Conservation (phyloP, 2,797 vertebrate species). For the Neostethus bicornis region DNA sequence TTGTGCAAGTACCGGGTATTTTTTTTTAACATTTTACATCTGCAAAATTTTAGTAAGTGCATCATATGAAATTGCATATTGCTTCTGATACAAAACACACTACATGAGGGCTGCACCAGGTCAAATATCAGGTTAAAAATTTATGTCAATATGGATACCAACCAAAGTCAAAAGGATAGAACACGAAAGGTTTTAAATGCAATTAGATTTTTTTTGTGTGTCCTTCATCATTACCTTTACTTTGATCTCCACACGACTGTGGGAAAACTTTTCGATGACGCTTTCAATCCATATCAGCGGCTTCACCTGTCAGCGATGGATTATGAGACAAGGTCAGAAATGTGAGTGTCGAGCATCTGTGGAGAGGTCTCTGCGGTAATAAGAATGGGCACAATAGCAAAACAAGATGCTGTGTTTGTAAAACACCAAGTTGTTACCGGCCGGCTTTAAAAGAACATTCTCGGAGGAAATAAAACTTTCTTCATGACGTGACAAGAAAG, state of each 20-base stretch:
- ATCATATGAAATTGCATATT: no score
- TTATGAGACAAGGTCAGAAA: constrained; percentile 56
- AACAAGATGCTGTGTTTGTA: constrained; percentile 22
- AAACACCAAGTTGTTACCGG: not conserved
- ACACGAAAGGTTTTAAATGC: not conserved
- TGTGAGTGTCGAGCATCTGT: constrained; percentile 21
- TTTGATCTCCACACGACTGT: constrained; percentile 87
- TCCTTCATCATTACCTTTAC: constrained; percentile 80
- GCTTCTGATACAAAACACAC: no score
- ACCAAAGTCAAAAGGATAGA: constrained; percentile 14
- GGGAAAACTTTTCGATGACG: constrained; percentile 85
- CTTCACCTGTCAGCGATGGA: constrained; percentile 76
- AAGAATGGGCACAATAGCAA: constrained; percentile 10
- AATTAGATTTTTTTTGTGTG: constrained; percentile 21
- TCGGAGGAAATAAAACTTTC: not conserved
- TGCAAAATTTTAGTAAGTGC: no score
- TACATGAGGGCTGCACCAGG: no score
- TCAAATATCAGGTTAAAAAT: no score
- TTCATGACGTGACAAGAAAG: not conserved
- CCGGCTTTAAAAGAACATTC: not conserved
- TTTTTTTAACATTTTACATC: no score
- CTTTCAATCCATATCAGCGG: constrained; percentile 88
- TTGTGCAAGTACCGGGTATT: no score
- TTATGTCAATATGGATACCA: no score
- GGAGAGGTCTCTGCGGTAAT: constrained; percentile 30